Evolutionary conservation across 1,140 invertebrate genomes (phyloP), one percentile per base, ranked within the genome.

Genomic region (Neodiprion lecontei): DNA sequence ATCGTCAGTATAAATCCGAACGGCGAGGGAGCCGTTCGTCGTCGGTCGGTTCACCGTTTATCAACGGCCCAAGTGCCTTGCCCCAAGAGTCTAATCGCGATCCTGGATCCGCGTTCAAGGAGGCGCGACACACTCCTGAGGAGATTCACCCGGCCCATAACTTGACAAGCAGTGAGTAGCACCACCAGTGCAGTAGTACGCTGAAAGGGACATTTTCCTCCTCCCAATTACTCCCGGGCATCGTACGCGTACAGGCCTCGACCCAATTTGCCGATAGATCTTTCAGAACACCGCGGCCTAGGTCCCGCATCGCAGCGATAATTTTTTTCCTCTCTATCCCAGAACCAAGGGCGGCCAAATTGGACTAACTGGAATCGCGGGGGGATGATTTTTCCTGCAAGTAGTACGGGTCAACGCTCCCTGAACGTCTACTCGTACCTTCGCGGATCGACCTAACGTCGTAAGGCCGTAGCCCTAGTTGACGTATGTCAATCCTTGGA

Each of bases 1-100:
- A 40, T 61, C 53, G 78, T 70, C 79, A 85, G 84, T 86, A 77
- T 73, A 81, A 82, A 82, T 80, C 79, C 82, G 83, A 81, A 83
- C 82, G 74, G 80, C 81, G 81, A 79, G 76, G 80, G 72, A 75
- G 76, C 73, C 80, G 79, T 78, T 77, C 69, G 76, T 69, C 17
- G 53, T 61, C 53, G 53, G 53, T 61, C 53, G 53, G 53, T 61
- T 14, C 5, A 61, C n/a, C 11, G 53, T 61, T 61, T 61, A 61
- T 61, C 53, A 61, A 61, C 53, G 53, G 53, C 53, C 53, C 53
- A 61, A 40, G 53, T 17, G 53, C 11, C 53, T 61, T 14, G 53
- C 53, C n/a, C 53, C n/a, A 61, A 40, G n/a, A 61, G 53, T 61
- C 14, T 17, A 61, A 5, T 61, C 53, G 53, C 53, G 53, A 17